Evolutionary conservation across 2,888 invertebrate species (phyloP), one percentile per base, ranked within the genome.

Genomic region (Cinara cedri): DNA sequence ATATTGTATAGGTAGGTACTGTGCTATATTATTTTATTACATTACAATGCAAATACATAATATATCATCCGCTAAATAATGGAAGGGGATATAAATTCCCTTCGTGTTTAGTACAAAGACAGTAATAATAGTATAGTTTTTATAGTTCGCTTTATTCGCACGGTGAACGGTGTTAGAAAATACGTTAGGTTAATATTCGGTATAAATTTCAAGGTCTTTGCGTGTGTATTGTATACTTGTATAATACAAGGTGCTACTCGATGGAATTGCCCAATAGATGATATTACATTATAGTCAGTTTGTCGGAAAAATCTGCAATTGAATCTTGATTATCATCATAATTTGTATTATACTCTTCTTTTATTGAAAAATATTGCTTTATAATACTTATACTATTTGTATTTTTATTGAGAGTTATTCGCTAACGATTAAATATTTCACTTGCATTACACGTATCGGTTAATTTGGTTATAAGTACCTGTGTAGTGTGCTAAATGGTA

Each of bases 131-230:
- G 24, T 16, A 44, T 68, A 70, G 51, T 70, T 19, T 68, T 51
- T 68, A 42, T 63, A 72, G 51, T 74, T 74, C 21, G 42, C 51
- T 63, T 51, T 63, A 63, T 51, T 51, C 21, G n/a, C 34, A 16
- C 54, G 57, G 49, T 72, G 74, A 74, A 74, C 51, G 74, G 74
- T 49, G 51, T 14, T 62, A 21, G 60, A 72, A 42, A 60, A 72
- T 62, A 16, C 49, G 49, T 62, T 72, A 21, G 62, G 62, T 72
- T 62, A 72, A 62, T 72, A 72, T 72, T 72, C 62, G 72, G 62
- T 74, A 63, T 74, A 63, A 51, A 74, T 74, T 74, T 74, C 74
- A 74, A 74, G 74, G 74, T 74, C 74, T 54, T 51, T 8, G 4
- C 16, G 49, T 72, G 24, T 19, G 26, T 49, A 46, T 34, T 6